Conservation (phyloP, 92 coral and sea anemone species). For the Blastomussa wellsi region DNA sequence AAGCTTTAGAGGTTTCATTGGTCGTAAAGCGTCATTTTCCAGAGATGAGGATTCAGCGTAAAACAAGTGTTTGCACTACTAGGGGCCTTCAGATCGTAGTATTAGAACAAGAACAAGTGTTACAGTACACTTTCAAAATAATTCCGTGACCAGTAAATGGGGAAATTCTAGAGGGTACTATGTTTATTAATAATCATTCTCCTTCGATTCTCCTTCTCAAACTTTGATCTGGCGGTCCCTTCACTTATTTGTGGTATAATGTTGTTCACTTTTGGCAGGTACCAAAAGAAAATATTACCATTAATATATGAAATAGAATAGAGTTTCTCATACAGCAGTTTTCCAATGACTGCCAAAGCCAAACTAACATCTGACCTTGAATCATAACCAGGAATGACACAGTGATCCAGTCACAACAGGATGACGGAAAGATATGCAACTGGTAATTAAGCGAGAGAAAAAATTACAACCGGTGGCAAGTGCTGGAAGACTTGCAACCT, state of each 20-base stretch:
- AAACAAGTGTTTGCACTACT: neutral
- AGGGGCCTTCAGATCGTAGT: too few relatives aligned
- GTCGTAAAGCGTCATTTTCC: constrained; percentile 30
- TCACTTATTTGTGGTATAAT: neutral
- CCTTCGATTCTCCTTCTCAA: neutral
- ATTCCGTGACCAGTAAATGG: neutral
- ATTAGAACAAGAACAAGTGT: too few relatives aligned
- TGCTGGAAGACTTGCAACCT: neutral
- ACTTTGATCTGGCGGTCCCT: neutral
- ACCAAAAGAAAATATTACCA: constrained; percentile 17
- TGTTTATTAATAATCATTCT: neutral
- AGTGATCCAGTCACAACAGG: neutral
- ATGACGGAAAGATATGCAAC: neutral
- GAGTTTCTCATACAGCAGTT: neutral
- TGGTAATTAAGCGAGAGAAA: too few relatives aligned
- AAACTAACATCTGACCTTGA: neutral
- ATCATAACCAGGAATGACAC: neutral
- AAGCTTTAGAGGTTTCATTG: constrained; percentile 12
- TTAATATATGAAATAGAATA: neutral
- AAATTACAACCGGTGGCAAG: neutral
- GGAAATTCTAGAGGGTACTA: neutral
- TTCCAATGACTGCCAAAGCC: neutral
- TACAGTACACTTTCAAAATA: neutral
- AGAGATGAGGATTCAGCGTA: constrained; percentile 26
- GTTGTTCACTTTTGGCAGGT: constrained; percentile 3